A percentile compares a stretch with the other conserved stretches of the same genome.
Evolutionary conservation across 2,797 vertebrate species (phyloP).

Genomic region (Microctenopoma stevenorrisi): DNA sequence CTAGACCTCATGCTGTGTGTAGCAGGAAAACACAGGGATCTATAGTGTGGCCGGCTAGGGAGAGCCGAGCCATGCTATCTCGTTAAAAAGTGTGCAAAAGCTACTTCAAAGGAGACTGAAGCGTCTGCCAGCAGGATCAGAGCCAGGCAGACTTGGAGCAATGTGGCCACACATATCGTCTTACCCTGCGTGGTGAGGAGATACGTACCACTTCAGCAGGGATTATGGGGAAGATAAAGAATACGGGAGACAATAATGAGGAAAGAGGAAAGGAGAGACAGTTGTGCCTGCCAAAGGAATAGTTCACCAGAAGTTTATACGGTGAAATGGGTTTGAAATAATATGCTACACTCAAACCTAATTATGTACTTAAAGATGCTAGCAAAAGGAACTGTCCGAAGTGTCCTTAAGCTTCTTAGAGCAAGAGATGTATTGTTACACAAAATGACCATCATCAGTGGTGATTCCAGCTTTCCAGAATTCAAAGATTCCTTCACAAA

Average conservation of each 20-base stretch:
- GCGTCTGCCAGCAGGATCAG: slow-evolving; percentile 56
- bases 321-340: slow-evolving; percentile 8
- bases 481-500: neutral
- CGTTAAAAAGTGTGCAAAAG: slow-evolving; percentile 54
- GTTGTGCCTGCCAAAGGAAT: neutral
- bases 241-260: slow-evolving; percentile 5
- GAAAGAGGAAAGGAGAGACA: slow-evolving; percentile 9
- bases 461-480: slow-evolving; percentile 7
- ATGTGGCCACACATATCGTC: slow-evolving; percentile 43
- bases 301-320: slow-evolving; percentile 13
- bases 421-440: neutral
- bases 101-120: slow-evolving; percentile 39
- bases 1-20: slow-evolving; percentile 18
- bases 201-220: slow-evolving; percentile 31
- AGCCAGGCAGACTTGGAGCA: slow-evolving; percentile 56
- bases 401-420: neutral
- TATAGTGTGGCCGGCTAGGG: slow-evolving; percentile 26
- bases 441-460: slow-evolving; percentile 18
- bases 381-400: neutral
- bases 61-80: slow-evolving; percentile 33
- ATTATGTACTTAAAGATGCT: neutral
- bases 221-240: slow-evolving; percentile 41
- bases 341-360: neutral
- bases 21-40: slow-evolving; percentile 38
- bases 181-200: slow-evolving; percentile 39